phyloP scores from a whole-genome alignment of 2,797 vertebrate genomes.

The Liparis tanakae region DNA sequence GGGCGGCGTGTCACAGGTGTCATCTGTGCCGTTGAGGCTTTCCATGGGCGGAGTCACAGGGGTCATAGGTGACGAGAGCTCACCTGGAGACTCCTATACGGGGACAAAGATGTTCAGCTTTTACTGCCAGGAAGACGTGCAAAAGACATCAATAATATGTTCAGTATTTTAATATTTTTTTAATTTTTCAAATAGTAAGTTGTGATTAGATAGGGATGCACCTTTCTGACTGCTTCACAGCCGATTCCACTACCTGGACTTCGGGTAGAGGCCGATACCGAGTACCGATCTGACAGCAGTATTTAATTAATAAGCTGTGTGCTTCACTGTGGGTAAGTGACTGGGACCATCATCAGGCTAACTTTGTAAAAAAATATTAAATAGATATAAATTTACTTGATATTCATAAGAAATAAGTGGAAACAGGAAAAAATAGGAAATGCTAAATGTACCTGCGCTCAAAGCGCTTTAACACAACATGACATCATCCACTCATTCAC shows the following conservation, averaged over 20 bases:
- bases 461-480: too few relatives aligned
- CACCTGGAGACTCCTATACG: constrained; percentile 92
- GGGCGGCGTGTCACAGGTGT: constrained; percentile 89
- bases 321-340: neutral
- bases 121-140: constrained; percentile 8
- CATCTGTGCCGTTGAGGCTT: constrained; percentile 94
- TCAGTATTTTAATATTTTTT: neutral
- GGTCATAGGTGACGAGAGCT: constrained; percentile 94
- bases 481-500: too few relatives aligned
- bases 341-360: neutral
- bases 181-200: neutral
- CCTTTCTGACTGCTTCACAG: neutral
- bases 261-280: neutral
- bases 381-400: neutral
- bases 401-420: neutral
- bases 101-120: constrained; percentile 11
- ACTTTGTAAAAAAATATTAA: neutral
- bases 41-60: constrained; percentile 91
- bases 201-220: neutral
- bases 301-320: neutral
- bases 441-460: too few relatives aligned
- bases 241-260: neutral
- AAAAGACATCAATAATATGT: neutral
- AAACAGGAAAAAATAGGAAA: too few relatives aligned
- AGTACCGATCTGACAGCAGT: neutral